phyloP scores from a whole-genome alignment of 64 coral and sea anemone species.

The Astreopora myriophthalma region DNA sequence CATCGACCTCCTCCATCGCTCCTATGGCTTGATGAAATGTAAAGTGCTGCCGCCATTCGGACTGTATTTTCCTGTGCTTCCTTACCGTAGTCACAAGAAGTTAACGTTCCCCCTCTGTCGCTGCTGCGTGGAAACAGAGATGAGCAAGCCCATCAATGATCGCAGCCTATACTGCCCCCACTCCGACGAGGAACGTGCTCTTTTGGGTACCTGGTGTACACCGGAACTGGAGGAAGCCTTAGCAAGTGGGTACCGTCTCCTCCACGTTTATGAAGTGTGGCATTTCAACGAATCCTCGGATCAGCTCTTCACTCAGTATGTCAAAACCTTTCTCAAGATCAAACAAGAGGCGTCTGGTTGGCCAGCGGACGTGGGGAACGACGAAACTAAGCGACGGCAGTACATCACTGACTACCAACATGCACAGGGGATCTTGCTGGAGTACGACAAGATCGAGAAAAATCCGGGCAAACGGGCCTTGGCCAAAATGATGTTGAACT shows the following conservation, averaged over 20 bases:
- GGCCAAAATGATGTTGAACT: neutral
- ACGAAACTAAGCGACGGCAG: neutral
- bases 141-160: neutral
- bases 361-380: neutral
- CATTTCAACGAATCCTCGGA: neutral
- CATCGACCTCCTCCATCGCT: neutral
- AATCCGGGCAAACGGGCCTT: neutral
- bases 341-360: neutral
- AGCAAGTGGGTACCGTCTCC: neutral
- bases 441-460: neutral
- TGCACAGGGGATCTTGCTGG: neutral
- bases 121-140: neutral
- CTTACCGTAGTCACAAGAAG: neutral
- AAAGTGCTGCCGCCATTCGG: slow-evolving; percentile 4
- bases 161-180: neutral
- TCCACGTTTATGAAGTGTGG: neutral
- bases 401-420: neutral
- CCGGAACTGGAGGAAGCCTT: neutral
- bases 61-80: slow-evolving; percentile 39
- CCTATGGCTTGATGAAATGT: slow-evolving; percentile 10
- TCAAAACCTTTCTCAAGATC: neutral
- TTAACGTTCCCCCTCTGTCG: slow-evolving; percentile 32
- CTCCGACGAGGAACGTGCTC: neutral
- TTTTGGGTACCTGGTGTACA: neutral
- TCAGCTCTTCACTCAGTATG: neutral